Conservation (phyloP, 2,113 vertebrate genomes). For the Apodemus sylvaticus region DNA sequence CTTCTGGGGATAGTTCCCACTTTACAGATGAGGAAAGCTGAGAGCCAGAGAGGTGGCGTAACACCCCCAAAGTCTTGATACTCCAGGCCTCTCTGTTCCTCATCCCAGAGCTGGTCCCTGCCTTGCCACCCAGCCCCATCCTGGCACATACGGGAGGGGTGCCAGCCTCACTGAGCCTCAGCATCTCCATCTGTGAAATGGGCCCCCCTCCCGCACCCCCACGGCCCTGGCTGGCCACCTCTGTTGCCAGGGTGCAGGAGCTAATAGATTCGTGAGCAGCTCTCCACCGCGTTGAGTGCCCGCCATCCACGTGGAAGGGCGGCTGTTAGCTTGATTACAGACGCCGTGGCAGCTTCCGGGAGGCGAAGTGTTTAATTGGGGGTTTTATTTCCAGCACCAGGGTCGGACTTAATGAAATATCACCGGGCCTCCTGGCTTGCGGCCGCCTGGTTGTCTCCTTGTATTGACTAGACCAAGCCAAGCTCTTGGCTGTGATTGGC, state of each 20-base stretch:
- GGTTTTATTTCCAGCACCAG: slow-evolving; percentile 81
- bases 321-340: slow-evolving; percentile 70
- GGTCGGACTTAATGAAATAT: slow-evolving; percentile 76
- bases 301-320: slow-evolving; percentile 41
- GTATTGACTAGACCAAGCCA: slow-evolving; percentile 58
- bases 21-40: background rate
- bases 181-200: background rate
- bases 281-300: slow-evolving; percentile 62
- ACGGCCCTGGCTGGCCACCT: background rate
- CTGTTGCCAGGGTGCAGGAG: slow-evolving; percentile 44
- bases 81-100: accelerated
- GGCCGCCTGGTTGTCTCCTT: slow-evolving; percentile 48
- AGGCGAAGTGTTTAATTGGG: slow-evolving; percentile 77
- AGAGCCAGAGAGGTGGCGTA: background rate
- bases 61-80: background rate
- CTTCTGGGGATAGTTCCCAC: background rate
- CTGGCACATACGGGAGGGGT: background rate
- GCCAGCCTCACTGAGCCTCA: background rate
- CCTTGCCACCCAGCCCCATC: background rate
- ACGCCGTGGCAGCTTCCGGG: slow-evolving; percentile 71
- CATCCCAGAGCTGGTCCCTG: background rate
- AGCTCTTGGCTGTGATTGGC: slow-evolving; percentile 71
- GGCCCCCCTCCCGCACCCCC: background rate
- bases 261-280: slow-evolving; percentile 68
- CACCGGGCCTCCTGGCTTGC: slow-evolving; percentile 71